Evolutionary conservation across 92 coral and sea anemone genomes (phyloP).

Genomic region (Palythoa grandis): DNA sequence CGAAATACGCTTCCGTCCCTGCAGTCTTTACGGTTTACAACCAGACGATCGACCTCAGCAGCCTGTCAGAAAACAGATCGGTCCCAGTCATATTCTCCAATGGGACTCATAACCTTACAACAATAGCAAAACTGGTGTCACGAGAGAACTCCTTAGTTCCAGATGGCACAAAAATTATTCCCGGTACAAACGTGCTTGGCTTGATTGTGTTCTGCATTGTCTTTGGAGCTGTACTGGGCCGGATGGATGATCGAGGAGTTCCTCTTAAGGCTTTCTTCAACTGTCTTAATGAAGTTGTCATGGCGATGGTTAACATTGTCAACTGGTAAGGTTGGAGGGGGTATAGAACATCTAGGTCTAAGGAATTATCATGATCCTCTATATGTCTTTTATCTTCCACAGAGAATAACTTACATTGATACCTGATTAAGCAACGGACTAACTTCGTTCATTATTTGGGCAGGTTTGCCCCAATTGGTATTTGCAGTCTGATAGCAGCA

Average conservation of each 20-base stretch:
- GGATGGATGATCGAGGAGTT: slow-evolving; percentile 67
- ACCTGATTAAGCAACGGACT: not conserved
- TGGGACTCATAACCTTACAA: slow-evolving; percentile 57
- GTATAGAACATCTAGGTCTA: too few relatives aligned
- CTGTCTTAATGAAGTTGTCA: slow-evolving; percentile 63
- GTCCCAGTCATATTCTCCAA: slow-evolving; percentile 39
- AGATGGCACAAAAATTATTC: slow-evolving; percentile 36
- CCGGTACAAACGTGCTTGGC: slow-evolving; percentile 68
- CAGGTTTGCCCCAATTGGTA: slow-evolving; percentile 77
- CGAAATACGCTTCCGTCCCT: slow-evolving; percentile 34
- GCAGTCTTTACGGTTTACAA: slow-evolving; percentile 48
- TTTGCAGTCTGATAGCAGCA: slow-evolving; percentile 77
- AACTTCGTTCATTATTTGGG: not conserved
- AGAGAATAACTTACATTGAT: too few relatives aligned
- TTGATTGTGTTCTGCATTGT: slow-evolving; percentile 71
- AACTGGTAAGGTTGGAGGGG: slow-evolving; percentile 61
- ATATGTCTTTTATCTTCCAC: too few relatives aligned
- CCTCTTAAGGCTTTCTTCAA: slow-evolving; percentile 67
- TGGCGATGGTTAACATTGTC: slow-evolving; percentile 69
- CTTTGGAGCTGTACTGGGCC: slow-evolving; percentile 70
- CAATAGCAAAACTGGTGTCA: slow-evolving; percentile 39
- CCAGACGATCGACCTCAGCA: slow-evolving; percentile 38
- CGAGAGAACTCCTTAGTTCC: slow-evolving; percentile 50
- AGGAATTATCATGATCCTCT: too few relatives aligned
- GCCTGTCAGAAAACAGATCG: slow-evolving; percentile 19